Evolutionary conservation across 1,140 invertebrate genomes (phyloP), one percentile per base, ranked within the genome.

Genomic region (Piezodorus guildinii): DNA sequence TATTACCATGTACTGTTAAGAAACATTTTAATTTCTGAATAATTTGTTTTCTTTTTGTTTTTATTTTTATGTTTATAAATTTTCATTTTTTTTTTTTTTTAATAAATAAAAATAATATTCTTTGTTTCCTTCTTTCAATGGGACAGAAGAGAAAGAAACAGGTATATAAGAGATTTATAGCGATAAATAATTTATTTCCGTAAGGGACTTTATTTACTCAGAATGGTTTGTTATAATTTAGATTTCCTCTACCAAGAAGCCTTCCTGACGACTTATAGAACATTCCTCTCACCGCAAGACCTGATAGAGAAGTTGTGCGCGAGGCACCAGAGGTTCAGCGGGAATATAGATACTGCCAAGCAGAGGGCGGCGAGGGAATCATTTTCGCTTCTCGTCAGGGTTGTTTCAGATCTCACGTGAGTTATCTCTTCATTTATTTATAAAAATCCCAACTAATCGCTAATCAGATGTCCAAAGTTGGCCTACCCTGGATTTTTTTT

Each of bases 241-340:
- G 91, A 93, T 77, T 91, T 92, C 74, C 81, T 90, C 72, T 97
- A 94, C 78, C 91, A 95, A 80, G 94, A 97, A 80, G 94, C 94
- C 44, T 98, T 98, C 76, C 81, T 98, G 67, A 93, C 92, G 23
- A 98, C 94, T 46, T 98, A 97, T 76, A 82, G 95, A 69, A 97
- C 94, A 63, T 96, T 97, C 77, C 85, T 97, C 70, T 79, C 87
- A 54, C 91, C 94, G n/a, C 75, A 85, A 62, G 88, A 90, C 66
- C 78, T 97, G 64, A 86, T 98, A 66, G 83, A 85, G 71, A 94
- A 95, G 74, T 77, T 98, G 46, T 84, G 92, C 69, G 83, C 86
- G 73, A 82, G 95, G 65, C 90, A 90, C 73, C 84, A 91, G 73
- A 83, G 86, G 70, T 94, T 95, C 69, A 84, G 85, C 69, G 84